Conservation (phyloP, 2,888 invertebrate genomes). For the Dryadula phaetusa region DNA sequence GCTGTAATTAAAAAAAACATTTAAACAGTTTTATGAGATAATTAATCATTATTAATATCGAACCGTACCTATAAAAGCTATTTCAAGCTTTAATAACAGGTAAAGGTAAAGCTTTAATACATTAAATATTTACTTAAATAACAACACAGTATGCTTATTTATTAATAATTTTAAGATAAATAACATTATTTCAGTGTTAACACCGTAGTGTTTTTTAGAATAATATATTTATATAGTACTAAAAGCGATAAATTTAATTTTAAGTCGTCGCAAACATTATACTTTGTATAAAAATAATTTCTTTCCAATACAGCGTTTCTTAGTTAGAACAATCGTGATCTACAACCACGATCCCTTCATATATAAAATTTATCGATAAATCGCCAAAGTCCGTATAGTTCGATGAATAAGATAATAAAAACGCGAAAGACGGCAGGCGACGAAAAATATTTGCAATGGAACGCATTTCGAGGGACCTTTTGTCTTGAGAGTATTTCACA, state of each 20-base stretch:
- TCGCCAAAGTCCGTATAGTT: constrained; percentile 62
- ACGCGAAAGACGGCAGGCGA: constrained; percentile 69
- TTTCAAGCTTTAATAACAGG: too few relatives aligned
- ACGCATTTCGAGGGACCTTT: constrained; percentile 83
- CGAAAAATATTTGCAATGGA: constrained; percentile 79
- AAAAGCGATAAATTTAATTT: background rate
- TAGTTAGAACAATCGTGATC: constrained; percentile 67
- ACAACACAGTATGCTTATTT: background rate
- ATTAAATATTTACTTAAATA: background rate
- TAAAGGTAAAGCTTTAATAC: too few relatives aligned
- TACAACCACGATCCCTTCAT: constrained; percentile 73
- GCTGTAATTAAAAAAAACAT: background rate
- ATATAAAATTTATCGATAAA: constrained; percentile 73
- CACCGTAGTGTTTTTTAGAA: background rate
- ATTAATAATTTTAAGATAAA: too few relatives aligned
- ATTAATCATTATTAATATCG: too few relatives aligned
- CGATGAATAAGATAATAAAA: constrained; percentile 67
- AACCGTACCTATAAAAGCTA: background rate
- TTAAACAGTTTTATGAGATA: background rate
- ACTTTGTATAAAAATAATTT: background rate
- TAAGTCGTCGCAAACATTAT: background rate
- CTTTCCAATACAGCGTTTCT: background rate
- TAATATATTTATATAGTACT: background rate
- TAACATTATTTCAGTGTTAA: too few relatives aligned
- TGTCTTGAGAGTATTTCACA: constrained; percentile 84